Percentiles rank a stretch among this genome's conserved stretches.
Evolutionary conservation across 2,797 vertebrate genomes (phyloP).

Genomic region (Chrosomus eos): DNA sequence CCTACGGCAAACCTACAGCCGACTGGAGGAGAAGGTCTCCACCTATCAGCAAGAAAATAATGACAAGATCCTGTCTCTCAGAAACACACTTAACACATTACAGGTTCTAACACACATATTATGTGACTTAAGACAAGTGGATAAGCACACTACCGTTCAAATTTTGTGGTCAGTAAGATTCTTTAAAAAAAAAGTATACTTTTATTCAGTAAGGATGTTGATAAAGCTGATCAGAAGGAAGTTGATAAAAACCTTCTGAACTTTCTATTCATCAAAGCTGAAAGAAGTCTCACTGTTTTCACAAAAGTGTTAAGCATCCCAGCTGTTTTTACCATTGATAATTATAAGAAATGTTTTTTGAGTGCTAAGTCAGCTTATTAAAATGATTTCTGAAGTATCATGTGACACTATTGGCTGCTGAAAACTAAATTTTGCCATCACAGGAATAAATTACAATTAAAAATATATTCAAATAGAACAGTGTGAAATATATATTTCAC

Average conservation of each 20-base stretch:
- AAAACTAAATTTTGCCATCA: not conserved
- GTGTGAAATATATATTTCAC: not conserved
- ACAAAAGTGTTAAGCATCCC: not conserved
- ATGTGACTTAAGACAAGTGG: not conserved
- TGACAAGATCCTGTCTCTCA: conserved; percentile 91
- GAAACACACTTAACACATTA: conserved; percentile 92
- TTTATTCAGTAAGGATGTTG: not conserved
- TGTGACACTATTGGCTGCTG: not conserved
- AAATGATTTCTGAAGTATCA: not conserved
- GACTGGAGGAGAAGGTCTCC: conserved; percentile 89
- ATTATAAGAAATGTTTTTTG: not conserved
- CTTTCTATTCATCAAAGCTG: not conserved
- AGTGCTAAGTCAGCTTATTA: not conserved
- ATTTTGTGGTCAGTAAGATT: not conserved
- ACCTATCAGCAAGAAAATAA: conserved; percentile 88
- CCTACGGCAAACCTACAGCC: conserved; percentile 87
- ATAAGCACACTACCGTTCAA: not conserved
- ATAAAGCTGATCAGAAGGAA: too few relatives aligned
- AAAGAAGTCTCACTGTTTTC: not conserved
- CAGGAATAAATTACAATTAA: not conserved
- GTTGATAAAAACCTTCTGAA: not conserved
- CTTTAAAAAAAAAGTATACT: not conserved
- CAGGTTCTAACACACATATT: conserved; percentile 78
- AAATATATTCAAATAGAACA: not conserved
- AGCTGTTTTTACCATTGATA: not conserved